Conservation (phyloP, 2,888 invertebrate genomes). For the Ariolimax columbianus region DNA sequence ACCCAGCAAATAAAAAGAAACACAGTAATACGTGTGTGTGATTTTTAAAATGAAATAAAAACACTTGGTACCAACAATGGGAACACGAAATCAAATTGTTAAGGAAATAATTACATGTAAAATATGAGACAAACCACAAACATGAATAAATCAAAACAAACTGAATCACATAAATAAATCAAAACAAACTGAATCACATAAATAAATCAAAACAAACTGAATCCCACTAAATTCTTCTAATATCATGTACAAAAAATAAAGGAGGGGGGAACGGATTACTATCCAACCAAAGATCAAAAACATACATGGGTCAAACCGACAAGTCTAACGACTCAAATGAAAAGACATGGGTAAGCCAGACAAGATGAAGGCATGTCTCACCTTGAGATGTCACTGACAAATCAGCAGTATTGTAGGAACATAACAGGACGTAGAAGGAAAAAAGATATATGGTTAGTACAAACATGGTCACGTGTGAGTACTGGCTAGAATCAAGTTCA, state of each 20-base stretch:
- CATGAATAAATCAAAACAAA: neutral
- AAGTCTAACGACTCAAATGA: too few relatives aligned
- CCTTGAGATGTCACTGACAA: conserved; percentile 31
- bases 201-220: too few relatives aligned
- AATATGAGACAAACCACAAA: neutral
- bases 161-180: too few relatives aligned
- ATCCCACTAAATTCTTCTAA: too few relatives aligned
- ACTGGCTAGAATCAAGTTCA: neutral
- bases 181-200: too few relatives aligned
- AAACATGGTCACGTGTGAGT: conserved; percentile 2
- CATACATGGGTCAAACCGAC: too few relatives aligned
- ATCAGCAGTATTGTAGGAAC: conserved; percentile 24
- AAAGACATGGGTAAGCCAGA: neutral
- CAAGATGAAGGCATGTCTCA: conserved; percentile 6
- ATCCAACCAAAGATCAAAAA: too few relatives aligned
- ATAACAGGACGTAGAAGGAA: conserved; percentile 11
- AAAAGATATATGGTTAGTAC: conserved; percentile 39
- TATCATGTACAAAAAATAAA: too few relatives aligned
- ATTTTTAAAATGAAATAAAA: neutral
- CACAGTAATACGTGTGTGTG: too few relatives aligned
- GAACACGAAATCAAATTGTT: neutral
- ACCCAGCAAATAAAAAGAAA: too few relatives aligned
- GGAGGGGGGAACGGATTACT: too few relatives aligned
- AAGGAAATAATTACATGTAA: neutral
- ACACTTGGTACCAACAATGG: too few relatives aligned